Base-by-base conservation (phyloP, 2,888 invertebrate genomes). In the Chrysolina oricalcia region DNA sequence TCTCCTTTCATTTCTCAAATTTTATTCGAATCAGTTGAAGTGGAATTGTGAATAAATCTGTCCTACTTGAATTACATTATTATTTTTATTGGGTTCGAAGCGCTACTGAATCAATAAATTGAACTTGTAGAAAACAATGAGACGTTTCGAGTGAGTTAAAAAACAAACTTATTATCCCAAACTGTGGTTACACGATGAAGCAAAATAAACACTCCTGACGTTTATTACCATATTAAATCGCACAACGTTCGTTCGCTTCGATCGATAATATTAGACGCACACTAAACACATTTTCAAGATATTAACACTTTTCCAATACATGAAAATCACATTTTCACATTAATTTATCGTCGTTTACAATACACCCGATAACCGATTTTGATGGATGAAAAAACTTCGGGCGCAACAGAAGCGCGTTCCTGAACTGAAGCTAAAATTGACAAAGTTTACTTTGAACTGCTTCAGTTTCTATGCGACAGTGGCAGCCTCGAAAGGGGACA, bases 351-450 rank as follows among this genome's bases (percentile, higher is more conserved):
- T 73, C 74, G 75, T 74, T 73, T 70, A 63, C 74, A 75, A 73
- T 66, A 73, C 76, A 74, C 73, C 72, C 76, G 73, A 76, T 78
- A 73, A 76, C 75, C 70, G 77, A 72, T 78, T 82, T 78, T 74
- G 76, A 75, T 72, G 80, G 74, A 72, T 74, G 65, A 76, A 79
- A 81, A 80, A 80, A 80, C 78, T 82, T 81, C 73, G 76, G 76
- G 71, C 76, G 63, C 76, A 71, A 69, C 78, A 72, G 76, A 77
- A 77, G 77, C 79, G 79, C 81, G 79, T 75, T 79, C 78, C 79
- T 41, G 64, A 78, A 81, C 81, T 83, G 81, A 78, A 79, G 76
- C 81, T 83, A 82, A 83, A 85, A 82, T 81, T 84, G 83, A 81
- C 84, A 85, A 84, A 85, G 79, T 83, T 80, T 68, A 70, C 67